Percentiles rank a stretch among this genome's conserved stretches.
Conservation (phyloP, 2,888 invertebrate species). For the Dendrolimus pini region DNA sequence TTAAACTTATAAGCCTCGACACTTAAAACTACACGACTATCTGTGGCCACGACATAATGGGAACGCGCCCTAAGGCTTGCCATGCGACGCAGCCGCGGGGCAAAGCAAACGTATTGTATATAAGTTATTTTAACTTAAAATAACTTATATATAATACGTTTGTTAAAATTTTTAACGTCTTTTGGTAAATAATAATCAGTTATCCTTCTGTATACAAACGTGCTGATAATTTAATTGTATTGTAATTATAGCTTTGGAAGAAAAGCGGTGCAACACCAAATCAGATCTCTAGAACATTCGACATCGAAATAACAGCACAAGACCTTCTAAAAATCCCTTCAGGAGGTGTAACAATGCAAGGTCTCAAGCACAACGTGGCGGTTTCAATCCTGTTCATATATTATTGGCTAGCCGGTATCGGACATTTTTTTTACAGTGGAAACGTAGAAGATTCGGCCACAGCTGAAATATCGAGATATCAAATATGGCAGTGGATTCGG, state of each 20-base stretch:
- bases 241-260: conserved; percentile 61
- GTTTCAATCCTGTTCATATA: conserved; percentile 81
- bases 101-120: no score
- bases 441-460: conserved; percentile 85
- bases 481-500: conserved; percentile 85
- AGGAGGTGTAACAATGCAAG: conserved; percentile 79
- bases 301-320: conserved; percentile 46
- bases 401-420: conserved; percentile 81
- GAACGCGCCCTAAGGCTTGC: no score
- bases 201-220: no score
- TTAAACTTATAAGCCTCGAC: no score
- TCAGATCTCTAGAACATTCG: conserved; percentile 63
- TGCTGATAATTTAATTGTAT: no score
- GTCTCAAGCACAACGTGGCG: conserved; percentile 79
- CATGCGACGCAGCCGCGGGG: no score
- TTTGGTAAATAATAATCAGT: no score
- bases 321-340: conserved; percentile 77
- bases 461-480: conserved; percentile 83
- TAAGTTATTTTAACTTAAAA: no score
- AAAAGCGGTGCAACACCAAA: conserved; percentile 62
- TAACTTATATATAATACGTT: no score
- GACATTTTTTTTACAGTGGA: conserved; percentile 80
- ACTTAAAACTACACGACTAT: no score
- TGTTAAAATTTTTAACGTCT: no score
- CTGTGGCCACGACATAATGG: no score